These are phyloP conservation scores for Smutsia temminckii DNA, from an alignment of 2,797 vertebrate genomes.

Conservation along the genomic window DNA sequence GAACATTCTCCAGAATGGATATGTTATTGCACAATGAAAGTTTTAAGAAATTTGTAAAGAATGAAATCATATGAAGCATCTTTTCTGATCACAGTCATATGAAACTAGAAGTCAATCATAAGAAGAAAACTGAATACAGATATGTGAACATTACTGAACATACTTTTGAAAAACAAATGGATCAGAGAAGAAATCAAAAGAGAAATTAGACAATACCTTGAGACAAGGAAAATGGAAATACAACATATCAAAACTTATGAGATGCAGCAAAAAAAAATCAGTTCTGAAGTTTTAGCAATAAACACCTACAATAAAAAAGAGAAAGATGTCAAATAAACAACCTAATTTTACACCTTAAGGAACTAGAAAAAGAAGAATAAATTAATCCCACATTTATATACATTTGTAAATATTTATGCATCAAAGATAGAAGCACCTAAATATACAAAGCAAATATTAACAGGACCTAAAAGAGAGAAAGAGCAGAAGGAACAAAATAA, in stretches of 20 bases:
- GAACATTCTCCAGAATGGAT: background rate
- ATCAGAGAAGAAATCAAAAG: background rate
- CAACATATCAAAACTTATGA: background rate
- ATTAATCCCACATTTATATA: background rate
- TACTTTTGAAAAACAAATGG: background rate
- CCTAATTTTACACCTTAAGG: background rate
- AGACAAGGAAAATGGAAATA: background rate
- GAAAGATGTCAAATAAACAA: background rate
- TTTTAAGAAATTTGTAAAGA: background rate
- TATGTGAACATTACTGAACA: background rate
- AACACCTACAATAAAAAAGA: background rate
- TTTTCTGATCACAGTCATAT: background rate
- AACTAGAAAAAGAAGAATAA: background rate
- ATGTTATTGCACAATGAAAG: background rate
- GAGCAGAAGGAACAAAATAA: background rate
- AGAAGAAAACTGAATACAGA: background rate
- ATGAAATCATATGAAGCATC: background rate
- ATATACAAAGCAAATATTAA: no score
- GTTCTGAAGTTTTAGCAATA: background rate
- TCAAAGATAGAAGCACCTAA: no score
- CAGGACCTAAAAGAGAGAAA: no score
- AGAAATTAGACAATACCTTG: background rate
- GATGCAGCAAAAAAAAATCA: background rate
- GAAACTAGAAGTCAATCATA: background rate
- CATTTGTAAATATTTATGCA: no score